Evolutionary conservation across 2,113 vertebrate genomes (phyloP).

Genomic region (Urocitellus parryii): DNA sequence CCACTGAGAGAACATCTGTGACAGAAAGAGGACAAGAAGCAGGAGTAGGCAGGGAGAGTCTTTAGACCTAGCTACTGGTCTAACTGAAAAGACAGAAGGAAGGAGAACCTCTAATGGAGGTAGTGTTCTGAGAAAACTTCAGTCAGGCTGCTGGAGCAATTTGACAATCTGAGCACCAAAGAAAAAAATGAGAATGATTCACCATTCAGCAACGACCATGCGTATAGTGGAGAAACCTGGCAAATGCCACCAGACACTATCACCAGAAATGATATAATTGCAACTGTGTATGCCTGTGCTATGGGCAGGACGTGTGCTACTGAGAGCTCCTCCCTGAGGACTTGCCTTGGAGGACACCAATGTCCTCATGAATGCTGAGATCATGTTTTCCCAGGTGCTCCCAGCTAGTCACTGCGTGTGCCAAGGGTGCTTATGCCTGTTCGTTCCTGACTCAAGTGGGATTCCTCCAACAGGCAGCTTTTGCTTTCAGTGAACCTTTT

Average conservation of each 20-base stretch:
- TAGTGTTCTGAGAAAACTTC: background rate
- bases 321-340: background rate
- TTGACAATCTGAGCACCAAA: background rate
- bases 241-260: background rate
- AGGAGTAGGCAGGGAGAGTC: background rate
- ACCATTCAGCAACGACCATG: background rate
- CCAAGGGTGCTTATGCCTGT: background rate
- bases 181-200: background rate
- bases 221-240: background rate
- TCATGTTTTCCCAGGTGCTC: background rate
- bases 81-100: background rate
- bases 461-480: background rate
- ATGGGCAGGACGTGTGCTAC: background rate
- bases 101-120: background rate
- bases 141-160: background rate
- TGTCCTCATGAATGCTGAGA: background rate
- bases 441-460: background rate
- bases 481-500: background rate
- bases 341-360: background rate
- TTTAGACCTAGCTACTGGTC: background rate
- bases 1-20: background rate
- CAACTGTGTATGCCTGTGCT: background rate
- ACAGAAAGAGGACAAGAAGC: background rate
- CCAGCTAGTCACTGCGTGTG: background rate
- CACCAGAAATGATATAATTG: background rate